Evolutionary conservation across 2,888 invertebrate species (phyloP).

Genomic region (Hyles lineata): DNA sequence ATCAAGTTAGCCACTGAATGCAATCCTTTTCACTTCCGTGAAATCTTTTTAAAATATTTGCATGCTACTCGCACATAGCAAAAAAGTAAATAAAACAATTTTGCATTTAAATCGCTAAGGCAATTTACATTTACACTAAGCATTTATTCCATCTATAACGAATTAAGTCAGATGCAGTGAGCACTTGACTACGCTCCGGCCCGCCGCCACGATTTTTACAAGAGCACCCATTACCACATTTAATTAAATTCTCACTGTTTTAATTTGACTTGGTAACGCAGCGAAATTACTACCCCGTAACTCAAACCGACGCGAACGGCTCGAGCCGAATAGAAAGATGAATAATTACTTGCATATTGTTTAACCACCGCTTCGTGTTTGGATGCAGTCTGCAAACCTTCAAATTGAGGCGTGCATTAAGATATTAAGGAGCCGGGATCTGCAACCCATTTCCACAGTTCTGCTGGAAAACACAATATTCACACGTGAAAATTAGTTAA

Average conservation of each 20-base stretch:
- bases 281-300: slow-evolving; percentile 64
- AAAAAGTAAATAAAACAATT: slow-evolving; percentile 40
- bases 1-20: background rate
- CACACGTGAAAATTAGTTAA: no score
- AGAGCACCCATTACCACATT: slow-evolving; percentile 78
- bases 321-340: slow-evolving; percentile 47
- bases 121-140: slow-evolving; percentile 48
- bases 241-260: slow-evolving; percentile 81
- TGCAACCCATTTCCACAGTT: no score
- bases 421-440: no score
- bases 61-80: background rate
- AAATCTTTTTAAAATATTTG: slow-evolving; percentile 1
- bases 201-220: slow-evolving; percentile 69
- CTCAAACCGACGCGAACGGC: slow-evolving; percentile 51
- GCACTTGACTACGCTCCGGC: slow-evolving; percentile 48
- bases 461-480: no score
- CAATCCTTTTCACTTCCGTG: background rate
- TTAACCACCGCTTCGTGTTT: slow-evolving; percentile 38
- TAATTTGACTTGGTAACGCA: slow-evolving; percentile 75
- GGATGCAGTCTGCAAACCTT: background rate
- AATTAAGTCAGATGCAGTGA: slow-evolving; percentile 65
- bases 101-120: slow-evolving; percentile 47
- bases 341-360: slow-evolving; percentile 51
- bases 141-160: slow-evolving; percentile 61
- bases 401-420: slow-evolving; percentile 10